Conservation (phyloP, 1,140 invertebrate species). For the Bombus ignitus region DNA sequence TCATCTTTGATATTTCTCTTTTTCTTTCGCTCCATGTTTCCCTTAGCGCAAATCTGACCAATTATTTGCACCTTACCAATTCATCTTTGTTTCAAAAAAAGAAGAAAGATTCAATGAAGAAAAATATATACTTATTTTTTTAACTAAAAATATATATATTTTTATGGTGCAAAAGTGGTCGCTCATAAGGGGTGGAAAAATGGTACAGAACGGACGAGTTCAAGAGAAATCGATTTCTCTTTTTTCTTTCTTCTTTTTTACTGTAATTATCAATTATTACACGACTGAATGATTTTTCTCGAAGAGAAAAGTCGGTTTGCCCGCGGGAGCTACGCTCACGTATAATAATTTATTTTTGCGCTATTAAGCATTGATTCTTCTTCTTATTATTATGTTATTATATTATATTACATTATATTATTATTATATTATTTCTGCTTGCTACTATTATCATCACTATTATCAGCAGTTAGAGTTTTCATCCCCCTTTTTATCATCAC, state of each 20-base stretch:
- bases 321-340: constrained; percentile 22
- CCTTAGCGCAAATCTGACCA: neutral
- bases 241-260: constrained; percentile 2
- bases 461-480: constrained; percentile 50
- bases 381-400: constrained; percentile 30
- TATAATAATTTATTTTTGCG: constrained; percentile 63
- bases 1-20: neutral
- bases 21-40: neutral
- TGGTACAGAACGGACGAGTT: neutral
- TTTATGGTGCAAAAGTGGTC: neutral
- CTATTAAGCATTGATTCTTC: constrained; percentile 39
- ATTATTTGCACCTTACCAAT: neutral
- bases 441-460: constrained; percentile 56
- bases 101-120: neutral
- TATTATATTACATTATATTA: constrained; percentile 49
- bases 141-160: neutral
- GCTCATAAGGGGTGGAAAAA: neutral
- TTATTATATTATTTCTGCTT: constrained; percentile 55
- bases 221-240: constrained; percentile 3
- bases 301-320: constrained; percentile 13
- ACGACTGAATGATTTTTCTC: constrained; percentile 32
- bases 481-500: constrained; percentile 33
- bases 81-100: neutral
- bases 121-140: neutral
- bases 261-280: constrained; percentile 34